Percentiles rank a stretch among this genome's conserved stretches.
Conservation (phyloP, 2,888 invertebrate genomes). For the Boloria selene region DNA sequence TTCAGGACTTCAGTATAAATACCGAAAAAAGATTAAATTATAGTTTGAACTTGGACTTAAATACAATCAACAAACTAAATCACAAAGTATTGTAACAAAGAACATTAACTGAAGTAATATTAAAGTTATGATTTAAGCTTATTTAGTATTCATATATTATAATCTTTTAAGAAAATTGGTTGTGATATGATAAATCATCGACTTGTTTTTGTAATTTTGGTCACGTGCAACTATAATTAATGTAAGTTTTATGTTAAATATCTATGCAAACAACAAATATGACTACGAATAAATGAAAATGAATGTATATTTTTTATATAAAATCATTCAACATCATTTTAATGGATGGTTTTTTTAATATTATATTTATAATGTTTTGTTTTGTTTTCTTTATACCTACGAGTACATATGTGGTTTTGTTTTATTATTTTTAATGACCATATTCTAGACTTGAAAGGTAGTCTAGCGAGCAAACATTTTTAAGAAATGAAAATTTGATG, state of each 20-base stretch:
- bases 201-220: constrained; percentile 17
- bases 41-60: too few species aligned
- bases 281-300: background rate
- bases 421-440: too few species aligned
- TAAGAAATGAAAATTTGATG: constrained; percentile 11
- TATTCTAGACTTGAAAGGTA: too few species aligned
- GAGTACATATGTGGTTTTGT: too few species aligned
- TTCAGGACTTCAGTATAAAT: too few species aligned
- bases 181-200: constrained; percentile 33
- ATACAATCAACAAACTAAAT: too few species aligned
- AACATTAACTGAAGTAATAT: background rate
- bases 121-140: background rate
- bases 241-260: constrained; percentile 1
- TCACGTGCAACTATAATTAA: background rate
- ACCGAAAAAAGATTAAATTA: too few species aligned
- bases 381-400: too few species aligned
- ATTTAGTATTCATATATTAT: background rate
- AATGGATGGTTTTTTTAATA: too few species aligned
- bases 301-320: background rate
- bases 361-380: too few species aligned
- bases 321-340: background rate
- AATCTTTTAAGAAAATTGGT: constrained; percentile 30
- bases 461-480: constrained; percentile 1
- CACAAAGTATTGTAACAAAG: background rate
- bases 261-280: background rate